A percentile compares a stretch with the other conserved stretches of the same genome.
Conservation (phyloP, 2,797 vertebrate genomes). For the Lepus townsendii region DNA sequence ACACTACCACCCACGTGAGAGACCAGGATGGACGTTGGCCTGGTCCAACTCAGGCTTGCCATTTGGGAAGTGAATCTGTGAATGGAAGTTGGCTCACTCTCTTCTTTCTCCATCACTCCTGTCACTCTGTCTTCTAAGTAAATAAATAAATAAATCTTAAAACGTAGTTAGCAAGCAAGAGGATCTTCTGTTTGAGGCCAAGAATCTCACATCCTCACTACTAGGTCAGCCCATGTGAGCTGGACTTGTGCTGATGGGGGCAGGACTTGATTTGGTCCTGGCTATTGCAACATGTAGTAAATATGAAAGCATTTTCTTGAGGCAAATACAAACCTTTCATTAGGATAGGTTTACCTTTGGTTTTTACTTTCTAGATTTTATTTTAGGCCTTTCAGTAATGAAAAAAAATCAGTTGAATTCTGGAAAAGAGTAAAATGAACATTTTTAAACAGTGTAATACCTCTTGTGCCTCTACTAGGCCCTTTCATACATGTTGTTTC, state of each 20-base stretch:
- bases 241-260: background rate
- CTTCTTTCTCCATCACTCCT: no score
- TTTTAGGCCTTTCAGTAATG: constrained; percentile 13
- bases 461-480: background rate
- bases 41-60: no score
- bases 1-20: no score
- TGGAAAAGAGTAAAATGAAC: constrained; percentile 8
- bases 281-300: background rate
- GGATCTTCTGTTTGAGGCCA: background rate
- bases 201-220: background rate
- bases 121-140: no score
- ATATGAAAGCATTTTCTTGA: background rate
- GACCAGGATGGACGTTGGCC: no score
- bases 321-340: background rate
- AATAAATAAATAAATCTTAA: no score
- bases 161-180: background rate
- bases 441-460: background rate
- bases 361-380: constrained; percentile 51
- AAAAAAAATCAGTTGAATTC: background rate
- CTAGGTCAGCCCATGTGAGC: background rate
- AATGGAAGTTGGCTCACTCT: no score
- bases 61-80: no score
- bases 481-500: background rate
- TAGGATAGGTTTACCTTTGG: background rate
- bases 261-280: background rate